These are phyloP conservation scores for Anadara kagoshimensis DNA, from an alignment of 1,140 invertebrate genomes.

Conservation along the genomic window DNA sequence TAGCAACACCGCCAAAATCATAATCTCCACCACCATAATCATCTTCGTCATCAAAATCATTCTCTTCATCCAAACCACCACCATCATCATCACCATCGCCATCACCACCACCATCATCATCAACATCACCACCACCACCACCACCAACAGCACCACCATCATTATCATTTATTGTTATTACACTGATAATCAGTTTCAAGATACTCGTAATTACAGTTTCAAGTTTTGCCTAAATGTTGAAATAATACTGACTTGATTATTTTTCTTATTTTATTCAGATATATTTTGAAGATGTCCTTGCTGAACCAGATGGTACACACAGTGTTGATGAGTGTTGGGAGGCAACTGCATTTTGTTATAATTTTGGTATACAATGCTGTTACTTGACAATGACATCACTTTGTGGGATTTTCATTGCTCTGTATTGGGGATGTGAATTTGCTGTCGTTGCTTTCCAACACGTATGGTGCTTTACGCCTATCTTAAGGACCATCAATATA, in stretches of 20 bases:
- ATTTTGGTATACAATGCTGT: constrained; percentile 80
- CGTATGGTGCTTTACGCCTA: constrained; percentile 72
- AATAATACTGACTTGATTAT: background rate
- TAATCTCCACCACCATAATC: no score
- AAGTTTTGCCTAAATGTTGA: no score
- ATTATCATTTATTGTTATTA: no score
- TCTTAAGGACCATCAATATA: constrained; percentile 71
- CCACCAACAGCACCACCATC: no score
- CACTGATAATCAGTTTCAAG: no score
- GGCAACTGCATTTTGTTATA: constrained; percentile 81
- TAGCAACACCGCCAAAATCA: no score
- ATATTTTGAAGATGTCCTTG: constrained; percentile 83
- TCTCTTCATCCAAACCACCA: no score
- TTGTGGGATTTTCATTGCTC: constrained; percentile 80
- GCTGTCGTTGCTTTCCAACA: constrained; percentile 81
- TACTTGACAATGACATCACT: constrained; percentile 83
- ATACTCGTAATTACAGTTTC: no score
- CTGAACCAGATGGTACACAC: constrained; percentile 83
- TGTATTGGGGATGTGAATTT: constrained; percentile 82
- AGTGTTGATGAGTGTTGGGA: constrained; percentile 85
- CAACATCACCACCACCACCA: no score
- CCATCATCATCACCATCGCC: no score
- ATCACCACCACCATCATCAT: no score
- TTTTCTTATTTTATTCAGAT: constrained; percentile 44
- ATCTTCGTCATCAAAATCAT: no score